Evolutionary conservation across 2,797 vertebrate genomes (phyloP).

Genomic region (Cephalopachus bancanus): DNA sequence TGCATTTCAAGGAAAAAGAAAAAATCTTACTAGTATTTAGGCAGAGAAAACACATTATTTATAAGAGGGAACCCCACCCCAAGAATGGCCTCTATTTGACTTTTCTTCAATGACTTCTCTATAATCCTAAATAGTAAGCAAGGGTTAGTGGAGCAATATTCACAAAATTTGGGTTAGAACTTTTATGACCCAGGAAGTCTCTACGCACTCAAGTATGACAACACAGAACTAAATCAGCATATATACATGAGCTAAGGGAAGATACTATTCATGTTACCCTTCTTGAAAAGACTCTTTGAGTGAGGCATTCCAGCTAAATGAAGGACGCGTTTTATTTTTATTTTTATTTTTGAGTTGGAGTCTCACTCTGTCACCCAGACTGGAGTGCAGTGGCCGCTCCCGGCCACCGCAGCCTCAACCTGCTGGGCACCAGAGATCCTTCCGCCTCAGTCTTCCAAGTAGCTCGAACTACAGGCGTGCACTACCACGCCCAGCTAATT

Average conservation of each 20-base stretch:
- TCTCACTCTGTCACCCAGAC: no score
- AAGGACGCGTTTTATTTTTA: not conserved
- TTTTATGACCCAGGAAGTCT: not conserved
- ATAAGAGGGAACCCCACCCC: not conserved
- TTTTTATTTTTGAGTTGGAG: no score
- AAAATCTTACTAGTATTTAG: constrained; percentile 3
- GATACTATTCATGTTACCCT: not conserved
- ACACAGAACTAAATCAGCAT: not conserved
- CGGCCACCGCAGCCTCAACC: no score
- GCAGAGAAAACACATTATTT: constrained; percentile 27
- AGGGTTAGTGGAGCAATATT: not conserved
- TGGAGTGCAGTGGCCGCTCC: no score
- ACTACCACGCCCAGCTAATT: no score
- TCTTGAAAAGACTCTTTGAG: not conserved
- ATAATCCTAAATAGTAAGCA: constrained; percentile 1
- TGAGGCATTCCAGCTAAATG: not conserved
- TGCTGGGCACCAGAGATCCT: no score
- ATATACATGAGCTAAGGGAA: not conserved
- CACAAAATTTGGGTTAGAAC: not conserved
- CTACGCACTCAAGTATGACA: not conserved
- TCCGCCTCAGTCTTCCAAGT: no score
- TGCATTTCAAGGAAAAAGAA: constrained; percentile 29
- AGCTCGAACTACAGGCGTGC: no score
- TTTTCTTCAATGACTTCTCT: not conserved
- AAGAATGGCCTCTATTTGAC: not conserved